Evolutionary conservation across 1,140 invertebrate species (phyloP).

Genomic region (Planococcus citri): DNA sequence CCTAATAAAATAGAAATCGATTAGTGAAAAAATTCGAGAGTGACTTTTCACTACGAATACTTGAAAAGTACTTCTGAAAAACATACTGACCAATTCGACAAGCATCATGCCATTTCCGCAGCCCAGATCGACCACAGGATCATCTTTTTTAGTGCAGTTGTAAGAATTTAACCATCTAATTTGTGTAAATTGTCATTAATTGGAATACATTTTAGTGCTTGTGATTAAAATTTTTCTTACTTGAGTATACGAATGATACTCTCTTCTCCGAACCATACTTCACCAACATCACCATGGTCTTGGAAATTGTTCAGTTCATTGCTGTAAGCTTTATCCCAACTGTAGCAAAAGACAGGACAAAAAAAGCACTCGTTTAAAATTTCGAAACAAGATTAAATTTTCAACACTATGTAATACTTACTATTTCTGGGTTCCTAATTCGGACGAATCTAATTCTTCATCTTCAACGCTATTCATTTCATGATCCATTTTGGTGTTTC

Average conservation of each 20-base stretch:
- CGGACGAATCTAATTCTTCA: background rate
- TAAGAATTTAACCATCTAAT: conserved; percentile 21
- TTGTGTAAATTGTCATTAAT: background rate
- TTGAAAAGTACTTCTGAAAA: conserved; percentile 20
- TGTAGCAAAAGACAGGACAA: conserved; percentile 35
- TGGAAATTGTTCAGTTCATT: conserved; percentile 71
- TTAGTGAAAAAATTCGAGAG: background rate
- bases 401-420: background rate
- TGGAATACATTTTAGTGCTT: conserved; percentile 25
- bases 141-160: conserved; percentile 25
- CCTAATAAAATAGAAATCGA: conserved; percentile 31
- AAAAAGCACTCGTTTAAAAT: background rate
- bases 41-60: too few relatives aligned
- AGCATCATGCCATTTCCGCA: conserved; percentile 85
- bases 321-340: conserved; percentile 72
- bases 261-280: conserved; percentile 85
- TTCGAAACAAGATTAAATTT: background rate
- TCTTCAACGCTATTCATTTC: background rate
- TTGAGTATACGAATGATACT: conserved; percentile 57
- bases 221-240: conserved; percentile 35
- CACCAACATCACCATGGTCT: conserved; percentile 73
- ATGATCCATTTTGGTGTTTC: too few relatives aligned
- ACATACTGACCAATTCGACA: conserved; percentile 47
- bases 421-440: background rate
- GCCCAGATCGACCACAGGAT: conserved; percentile 46